phyloP scores from a whole-genome alignment of 2,797 vertebrate species.

The Momotus momota region DNA sequence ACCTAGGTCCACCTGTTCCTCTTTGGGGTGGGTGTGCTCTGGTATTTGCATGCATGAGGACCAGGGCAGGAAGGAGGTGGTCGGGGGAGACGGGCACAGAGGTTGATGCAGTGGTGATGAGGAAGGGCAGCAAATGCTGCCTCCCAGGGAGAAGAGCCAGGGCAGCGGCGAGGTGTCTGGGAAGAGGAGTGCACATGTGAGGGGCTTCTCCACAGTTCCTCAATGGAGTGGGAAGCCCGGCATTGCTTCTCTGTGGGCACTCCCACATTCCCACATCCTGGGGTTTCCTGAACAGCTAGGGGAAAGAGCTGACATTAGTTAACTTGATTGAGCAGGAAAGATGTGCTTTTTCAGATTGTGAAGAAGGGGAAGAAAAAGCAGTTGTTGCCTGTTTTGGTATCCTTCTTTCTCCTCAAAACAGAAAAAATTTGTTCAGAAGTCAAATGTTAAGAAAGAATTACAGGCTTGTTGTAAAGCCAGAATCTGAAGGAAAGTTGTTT shows the following conservation, averaged over 20 bases:
- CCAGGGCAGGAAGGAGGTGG: neutral
- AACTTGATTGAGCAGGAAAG: neutral
- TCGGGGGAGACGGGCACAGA: fast-evolving
- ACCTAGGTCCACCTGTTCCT: neutral
- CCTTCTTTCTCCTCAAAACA: neutral
- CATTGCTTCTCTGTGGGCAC: fast-evolving
- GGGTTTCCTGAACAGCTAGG: neutral
- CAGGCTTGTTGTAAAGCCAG: neutral
- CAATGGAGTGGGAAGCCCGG: neutral
- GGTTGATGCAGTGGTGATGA: fast-evolving
- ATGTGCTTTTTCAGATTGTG: neutral
- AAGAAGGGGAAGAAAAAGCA: neutral
- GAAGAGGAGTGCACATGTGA: neutral
- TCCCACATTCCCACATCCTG: neutral
- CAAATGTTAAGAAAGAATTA: neutral
- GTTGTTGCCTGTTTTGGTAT: no score
- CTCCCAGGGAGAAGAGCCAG: neutral
- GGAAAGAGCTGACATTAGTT: neutral
- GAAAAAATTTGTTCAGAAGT: neutral
- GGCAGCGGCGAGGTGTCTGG: fast-evolving
- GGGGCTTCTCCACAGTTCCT: neutral
- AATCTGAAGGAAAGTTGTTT: neutral
- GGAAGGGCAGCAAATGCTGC: neutral
- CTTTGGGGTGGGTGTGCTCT: fast-evolving
- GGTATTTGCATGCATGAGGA: fast-evolving